phyloP scores from a whole-genome alignment of 2,888 invertebrate species.

The Dynastes grantii region DNA sequence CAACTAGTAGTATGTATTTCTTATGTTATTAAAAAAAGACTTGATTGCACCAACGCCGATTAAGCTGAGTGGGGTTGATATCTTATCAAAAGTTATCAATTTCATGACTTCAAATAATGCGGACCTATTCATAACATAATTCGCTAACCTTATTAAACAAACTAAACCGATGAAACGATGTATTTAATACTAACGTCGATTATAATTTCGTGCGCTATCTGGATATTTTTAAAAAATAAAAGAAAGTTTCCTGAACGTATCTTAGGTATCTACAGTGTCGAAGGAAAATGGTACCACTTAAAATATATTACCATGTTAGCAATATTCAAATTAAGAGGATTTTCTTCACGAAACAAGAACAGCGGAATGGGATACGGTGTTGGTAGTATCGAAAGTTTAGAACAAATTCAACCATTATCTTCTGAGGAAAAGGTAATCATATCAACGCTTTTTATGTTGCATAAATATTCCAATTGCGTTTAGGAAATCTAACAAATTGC shows the following conservation, averaged over 20 bases:
- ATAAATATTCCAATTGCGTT: no score
- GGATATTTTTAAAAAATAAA: slow-evolving; percentile 56
- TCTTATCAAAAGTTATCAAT: slow-evolving; percentile 36
- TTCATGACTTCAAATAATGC: not conserved
- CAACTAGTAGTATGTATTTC: no score
- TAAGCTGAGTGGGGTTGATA: not conserved
- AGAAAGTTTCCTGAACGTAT: slow-evolving; percentile 72
- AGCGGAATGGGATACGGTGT: slow-evolving; percentile 71
- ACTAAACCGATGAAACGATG: slow-evolving; percentile 12
- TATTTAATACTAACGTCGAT: slow-evolving; percentile 45
- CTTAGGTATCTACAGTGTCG: slow-evolving; percentile 75
- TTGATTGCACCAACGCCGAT: no score
- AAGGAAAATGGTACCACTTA: slow-evolving; percentile 77
- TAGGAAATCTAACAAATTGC: slow-evolving; percentile 36
- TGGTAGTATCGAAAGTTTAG: slow-evolving; percentile 72
- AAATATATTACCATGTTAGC: slow-evolving; percentile 75
- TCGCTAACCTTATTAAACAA: not conserved
- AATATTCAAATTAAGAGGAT: slow-evolving; percentile 74
- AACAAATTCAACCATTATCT: slow-evolving; percentile 75
- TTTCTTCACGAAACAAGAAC: slow-evolving; percentile 68
- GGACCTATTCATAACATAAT: not conserved
- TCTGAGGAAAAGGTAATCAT: slow-evolving; percentile 72
- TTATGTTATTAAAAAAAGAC: no score
- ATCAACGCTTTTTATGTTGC: no score
- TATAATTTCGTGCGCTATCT: slow-evolving; percentile 39